phyloP scores from a whole-genome alignment of 2,797 vertebrate genomes.

The Myotis myotis region DNA sequence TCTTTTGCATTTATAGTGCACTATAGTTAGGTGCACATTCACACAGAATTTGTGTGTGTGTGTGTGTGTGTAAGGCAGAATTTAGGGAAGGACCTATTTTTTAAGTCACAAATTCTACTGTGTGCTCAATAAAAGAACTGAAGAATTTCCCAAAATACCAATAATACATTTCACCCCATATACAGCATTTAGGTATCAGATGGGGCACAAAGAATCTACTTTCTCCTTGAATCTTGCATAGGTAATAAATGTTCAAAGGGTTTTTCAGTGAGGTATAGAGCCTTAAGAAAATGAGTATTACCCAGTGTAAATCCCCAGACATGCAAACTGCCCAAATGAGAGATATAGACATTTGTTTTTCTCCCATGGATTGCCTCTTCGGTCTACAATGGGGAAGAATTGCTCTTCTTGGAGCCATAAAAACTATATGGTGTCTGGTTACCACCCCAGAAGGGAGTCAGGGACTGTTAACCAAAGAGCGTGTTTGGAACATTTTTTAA shows the following conservation, averaged over 20 bases:
- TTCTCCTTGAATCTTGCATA: not conserved
- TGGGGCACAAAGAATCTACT: not conserved
- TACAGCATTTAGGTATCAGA: not conserved
- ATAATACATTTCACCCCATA: not conserved
- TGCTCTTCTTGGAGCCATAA: conserved; percentile 37
- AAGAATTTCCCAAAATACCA: not conserved
- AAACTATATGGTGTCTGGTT: conserved; percentile 23
- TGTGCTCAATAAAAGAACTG: not conserved
- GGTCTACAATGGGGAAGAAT: not conserved
- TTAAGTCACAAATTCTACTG: conserved; percentile 1
- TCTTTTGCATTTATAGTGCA: not conserved
- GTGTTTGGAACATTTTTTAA: conserved; percentile 49
- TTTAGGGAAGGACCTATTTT: not conserved
- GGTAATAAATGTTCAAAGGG: not conserved
- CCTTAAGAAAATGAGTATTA: conserved; percentile 24
- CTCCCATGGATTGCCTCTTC: not conserved
- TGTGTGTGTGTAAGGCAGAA: not conserved
- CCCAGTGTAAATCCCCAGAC: not conserved
- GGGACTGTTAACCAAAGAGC: conserved; percentile 20
- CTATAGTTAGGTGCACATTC: not conserved
- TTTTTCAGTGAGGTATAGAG: not conserved
- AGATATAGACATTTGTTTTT: conserved; percentile 43
- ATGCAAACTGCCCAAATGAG: conserved; percentile 36
- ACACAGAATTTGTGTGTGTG: not conserved
- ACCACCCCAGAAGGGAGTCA: not conserved